Evolutionary conservation across 2,888 invertebrate species (phyloP).

Genomic region (Ypsolopha scabrella): DNA sequence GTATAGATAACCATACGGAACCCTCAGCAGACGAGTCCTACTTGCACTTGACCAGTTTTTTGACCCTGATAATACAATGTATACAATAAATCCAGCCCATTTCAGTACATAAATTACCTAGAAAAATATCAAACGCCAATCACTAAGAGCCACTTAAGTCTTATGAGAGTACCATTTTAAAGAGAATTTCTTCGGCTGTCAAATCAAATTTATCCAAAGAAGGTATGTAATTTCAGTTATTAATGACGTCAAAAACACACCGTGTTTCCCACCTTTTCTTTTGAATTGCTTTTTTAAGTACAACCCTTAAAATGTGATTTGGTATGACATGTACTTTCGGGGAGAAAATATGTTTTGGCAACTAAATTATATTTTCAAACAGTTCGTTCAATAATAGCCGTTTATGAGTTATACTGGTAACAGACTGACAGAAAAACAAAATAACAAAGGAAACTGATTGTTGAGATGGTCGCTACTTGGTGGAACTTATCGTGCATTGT

Average conservation of each 20-base stretch:
- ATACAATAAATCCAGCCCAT: not conserved
- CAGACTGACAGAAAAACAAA: no score
- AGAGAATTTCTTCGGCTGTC: slow-evolving; percentile 15
- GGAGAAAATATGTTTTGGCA: no score
- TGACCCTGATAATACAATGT: not conserved
- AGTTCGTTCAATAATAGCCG: no score
- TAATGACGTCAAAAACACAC: slow-evolving; percentile 31
- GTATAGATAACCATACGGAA: no score
- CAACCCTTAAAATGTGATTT: slow-evolving; percentile 28
- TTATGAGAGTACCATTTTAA: not conserved
- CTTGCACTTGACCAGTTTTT: not conserved
- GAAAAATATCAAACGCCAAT: not conserved
- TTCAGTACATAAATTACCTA: no score
- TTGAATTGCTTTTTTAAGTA: slow-evolving; percentile 33
- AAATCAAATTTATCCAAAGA: slow-evolving; percentile 43
- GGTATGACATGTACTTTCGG: slow-evolving; percentile 6
- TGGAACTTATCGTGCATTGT: no score
- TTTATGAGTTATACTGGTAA: no score
- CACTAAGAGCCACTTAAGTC: slow-evolving; percentile 1
- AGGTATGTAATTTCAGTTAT: slow-evolving; percentile 32
- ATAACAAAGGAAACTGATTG: no score
- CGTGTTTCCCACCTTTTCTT: slow-evolving; percentile 29
- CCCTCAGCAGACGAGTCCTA: no score
- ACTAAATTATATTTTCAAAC: no score
- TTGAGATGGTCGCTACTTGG: no score